Conservation (phyloP, 2,888 invertebrate species). For the Eumacrocentrus americanus region DNA sequence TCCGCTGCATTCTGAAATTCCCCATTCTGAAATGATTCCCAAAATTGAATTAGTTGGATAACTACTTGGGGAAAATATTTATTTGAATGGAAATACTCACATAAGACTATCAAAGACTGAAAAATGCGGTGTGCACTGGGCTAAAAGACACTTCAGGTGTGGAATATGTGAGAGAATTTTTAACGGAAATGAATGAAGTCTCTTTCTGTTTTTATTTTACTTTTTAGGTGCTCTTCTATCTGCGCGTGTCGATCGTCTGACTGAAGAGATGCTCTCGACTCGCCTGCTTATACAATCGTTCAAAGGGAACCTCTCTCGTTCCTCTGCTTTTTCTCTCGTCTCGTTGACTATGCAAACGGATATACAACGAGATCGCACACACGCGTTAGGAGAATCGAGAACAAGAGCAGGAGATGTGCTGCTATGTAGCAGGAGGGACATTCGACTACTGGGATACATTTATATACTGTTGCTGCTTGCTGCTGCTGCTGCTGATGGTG, state of each 20-base stretch:
- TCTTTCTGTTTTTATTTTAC: slow-evolving; percentile 31
- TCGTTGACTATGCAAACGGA: slow-evolving; percentile 14
- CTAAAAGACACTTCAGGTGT: neutral
- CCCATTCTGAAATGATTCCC: no score
- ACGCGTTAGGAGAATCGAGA: neutral
- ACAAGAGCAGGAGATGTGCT: neutral
- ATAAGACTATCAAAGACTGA: no score
- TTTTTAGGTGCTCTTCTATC: slow-evolving; percentile 36
- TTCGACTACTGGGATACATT: no score
- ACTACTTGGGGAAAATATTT: no score
- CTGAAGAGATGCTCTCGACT: slow-evolving; percentile 13
- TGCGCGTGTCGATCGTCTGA: slow-evolving; percentile 18
- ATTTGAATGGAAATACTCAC: no score
- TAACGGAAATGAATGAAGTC: slow-evolving; percentile 3
- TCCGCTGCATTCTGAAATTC: no score
- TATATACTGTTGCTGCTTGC: no score
- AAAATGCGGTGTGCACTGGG: neutral
- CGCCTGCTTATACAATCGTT: slow-evolving; percentile 33
- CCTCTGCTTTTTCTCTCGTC: slow-evolving; percentile 11
- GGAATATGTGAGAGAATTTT: slow-evolving; percentile 11
- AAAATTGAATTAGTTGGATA: no score
- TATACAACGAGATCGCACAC: slow-evolving; percentile 12
- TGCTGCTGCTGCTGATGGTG: neutral
- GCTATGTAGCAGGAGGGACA: no score
- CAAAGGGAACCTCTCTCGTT: slow-evolving; percentile 30